Conservation (phyloP, 30 jellyfish, hydroid and myxozoan species). For the Aurelia sp. region DNA sequence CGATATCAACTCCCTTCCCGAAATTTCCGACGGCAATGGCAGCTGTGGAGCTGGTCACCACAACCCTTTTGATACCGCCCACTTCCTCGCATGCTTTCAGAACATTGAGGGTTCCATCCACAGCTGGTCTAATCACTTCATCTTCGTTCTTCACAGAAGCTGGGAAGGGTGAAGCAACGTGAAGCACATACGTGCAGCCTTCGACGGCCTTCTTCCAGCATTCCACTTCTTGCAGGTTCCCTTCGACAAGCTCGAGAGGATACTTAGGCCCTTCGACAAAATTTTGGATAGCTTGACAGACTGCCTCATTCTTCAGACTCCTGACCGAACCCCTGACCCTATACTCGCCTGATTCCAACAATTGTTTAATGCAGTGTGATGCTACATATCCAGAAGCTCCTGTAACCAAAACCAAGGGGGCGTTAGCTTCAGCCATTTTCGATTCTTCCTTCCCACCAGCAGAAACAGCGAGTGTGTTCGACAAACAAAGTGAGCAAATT, state of each 20-base stretch:
- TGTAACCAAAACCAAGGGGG: constrained; percentile 64
- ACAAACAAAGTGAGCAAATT: no score
- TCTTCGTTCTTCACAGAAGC: constrained; percentile 45
- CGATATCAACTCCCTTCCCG: constrained; percentile 12
- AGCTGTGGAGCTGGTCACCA: constrained; percentile 60
- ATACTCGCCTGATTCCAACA: constrained; percentile 56
- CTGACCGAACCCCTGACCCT: constrained; percentile 50
- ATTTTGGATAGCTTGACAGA: constrained; percentile 28
- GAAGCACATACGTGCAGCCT: constrained; percentile 65
- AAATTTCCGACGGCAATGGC: constrained; percentile 32
- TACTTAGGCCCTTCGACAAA: constrained; percentile 28
- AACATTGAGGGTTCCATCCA: constrained; percentile 60
- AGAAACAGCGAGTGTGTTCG: not conserved
- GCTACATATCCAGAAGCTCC: constrained; percentile 68
- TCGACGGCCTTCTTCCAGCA: constrained; percentile 60
- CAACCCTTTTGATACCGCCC: constrained; percentile 68
- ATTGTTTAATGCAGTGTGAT: constrained; percentile 40
- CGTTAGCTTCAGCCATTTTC: constrained; percentile 53
- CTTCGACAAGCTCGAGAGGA: constrained; percentile 62
- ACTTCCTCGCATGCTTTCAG: constrained; percentile 48
- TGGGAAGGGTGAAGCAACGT: constrained; percentile 55
- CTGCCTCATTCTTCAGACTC: constrained; percentile 45
- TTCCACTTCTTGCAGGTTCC: constrained; percentile 48
- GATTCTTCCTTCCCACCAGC: not conserved
- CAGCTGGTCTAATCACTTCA: constrained; percentile 55